These are phyloP conservation scores for Trinorchestia longiramus DNA, from an alignment of 1,140 invertebrate genomes.

Conservation along the genomic window DNA sequence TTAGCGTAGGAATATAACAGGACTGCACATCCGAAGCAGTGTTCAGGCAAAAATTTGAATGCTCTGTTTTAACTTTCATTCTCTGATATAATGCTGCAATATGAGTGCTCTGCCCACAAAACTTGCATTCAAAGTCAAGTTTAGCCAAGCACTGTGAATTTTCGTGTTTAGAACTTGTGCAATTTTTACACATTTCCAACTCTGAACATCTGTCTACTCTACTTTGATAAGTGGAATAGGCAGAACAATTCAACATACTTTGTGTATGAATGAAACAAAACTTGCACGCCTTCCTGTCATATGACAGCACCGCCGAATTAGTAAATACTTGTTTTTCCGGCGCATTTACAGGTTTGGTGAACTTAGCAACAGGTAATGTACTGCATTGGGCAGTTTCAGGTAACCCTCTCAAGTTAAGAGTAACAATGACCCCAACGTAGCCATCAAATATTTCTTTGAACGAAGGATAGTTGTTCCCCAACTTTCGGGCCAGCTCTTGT, in stretches of 20 bases:
- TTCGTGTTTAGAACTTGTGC: background rate
- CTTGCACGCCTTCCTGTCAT: background rate
- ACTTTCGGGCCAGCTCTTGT: background rate
- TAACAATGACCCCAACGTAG: background rate
- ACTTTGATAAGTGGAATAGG: background rate
- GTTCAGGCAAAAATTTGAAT: background rate
- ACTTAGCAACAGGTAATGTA: background rate
- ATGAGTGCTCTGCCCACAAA: background rate
- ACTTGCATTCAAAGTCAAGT: slow-evolving; percentile 16
- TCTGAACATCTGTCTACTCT: background rate
- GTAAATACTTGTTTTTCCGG: background rate
- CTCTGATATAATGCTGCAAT: background rate
- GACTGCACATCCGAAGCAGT: background rate
- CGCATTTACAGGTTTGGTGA: too few species aligned
- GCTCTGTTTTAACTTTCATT: background rate
- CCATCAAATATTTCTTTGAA: background rate
- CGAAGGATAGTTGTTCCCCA: background rate
- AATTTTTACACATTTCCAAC: background rate
- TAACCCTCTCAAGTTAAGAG: background rate
- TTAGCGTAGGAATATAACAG: background rate
- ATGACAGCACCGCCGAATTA: background rate
- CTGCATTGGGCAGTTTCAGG: background rate
- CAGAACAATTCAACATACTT: background rate
- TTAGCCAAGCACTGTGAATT: background rate
- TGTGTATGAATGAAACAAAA: background rate